phyloP scores from a whole-genome alignment of 2,888 invertebrate genomes.

The Aspidiotus destructor region DNA sequence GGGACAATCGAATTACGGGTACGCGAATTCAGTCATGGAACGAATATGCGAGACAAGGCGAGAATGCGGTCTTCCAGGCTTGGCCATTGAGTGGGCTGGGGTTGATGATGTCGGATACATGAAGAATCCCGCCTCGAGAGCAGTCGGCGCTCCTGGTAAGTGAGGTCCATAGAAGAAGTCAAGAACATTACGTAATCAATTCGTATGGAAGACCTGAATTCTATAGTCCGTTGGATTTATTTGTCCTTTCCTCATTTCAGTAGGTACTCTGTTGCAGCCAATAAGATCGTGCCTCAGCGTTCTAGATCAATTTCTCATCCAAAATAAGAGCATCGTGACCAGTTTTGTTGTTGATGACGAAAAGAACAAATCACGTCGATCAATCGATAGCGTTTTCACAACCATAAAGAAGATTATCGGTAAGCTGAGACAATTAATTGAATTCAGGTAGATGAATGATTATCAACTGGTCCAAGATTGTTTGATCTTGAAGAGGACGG shows the following conservation, averaged over 20 bases:
- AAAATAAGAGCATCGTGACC: slow-evolving; percentile 52
- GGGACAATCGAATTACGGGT: slow-evolving; percentile 35
- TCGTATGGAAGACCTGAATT: too few species aligned
- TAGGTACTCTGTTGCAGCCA: slow-evolving; percentile 74
- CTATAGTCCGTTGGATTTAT: too few species aligned
- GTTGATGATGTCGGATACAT: slow-evolving; percentile 29
- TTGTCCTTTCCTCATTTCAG: slow-evolving; percentile 37
- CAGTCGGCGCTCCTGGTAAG: slow-evolving; percentile 5
- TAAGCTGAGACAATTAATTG: background rate
- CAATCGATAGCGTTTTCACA: slow-evolving; percentile 5
- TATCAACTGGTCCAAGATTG: too few species aligned
- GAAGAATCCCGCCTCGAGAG: slow-evolving; percentile 44
- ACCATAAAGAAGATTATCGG: slow-evolving; percentile 7
- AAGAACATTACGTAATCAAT: too few species aligned
- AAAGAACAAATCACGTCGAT: background rate
- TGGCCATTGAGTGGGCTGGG: slow-evolving; percentile 29
- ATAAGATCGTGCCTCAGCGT: slow-evolving; percentile 70
- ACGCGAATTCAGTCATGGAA: slow-evolving; percentile 35
- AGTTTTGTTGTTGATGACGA: slow-evolving; percentile 16
- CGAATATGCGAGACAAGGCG: slow-evolving; percentile 34
- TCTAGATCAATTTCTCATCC: slow-evolving; percentile 56
- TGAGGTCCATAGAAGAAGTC: background rate
- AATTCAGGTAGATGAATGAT: background rate
- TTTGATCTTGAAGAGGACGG: too few species aligned
- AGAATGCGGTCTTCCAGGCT: slow-evolving; percentile 37